Percentiles rank a stretch among this genome's conserved stretches.
Evolutionary conservation across 2,113 vertebrate species (phyloP).

Genomic region (Suricata suricatta): DNA sequence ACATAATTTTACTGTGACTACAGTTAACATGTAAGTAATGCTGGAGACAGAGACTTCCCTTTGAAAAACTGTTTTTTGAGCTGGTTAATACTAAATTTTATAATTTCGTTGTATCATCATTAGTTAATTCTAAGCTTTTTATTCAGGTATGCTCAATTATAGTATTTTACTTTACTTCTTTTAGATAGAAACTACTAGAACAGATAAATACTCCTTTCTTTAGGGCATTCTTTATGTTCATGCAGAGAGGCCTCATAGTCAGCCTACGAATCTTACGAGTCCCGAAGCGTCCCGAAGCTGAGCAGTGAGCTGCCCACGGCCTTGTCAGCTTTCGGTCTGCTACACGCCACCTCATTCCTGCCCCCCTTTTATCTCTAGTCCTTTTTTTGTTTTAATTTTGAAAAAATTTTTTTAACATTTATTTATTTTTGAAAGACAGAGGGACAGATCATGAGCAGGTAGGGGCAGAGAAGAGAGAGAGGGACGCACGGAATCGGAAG

Average conservation of each 20-base stretch:
- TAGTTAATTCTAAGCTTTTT: not conserved
- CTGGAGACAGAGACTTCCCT: not conserved
- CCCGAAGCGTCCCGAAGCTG: not conserved
- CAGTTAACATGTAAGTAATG: not conserved
- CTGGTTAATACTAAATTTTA: not conserved
- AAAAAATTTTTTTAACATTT: no score
- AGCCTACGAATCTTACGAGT: not conserved
- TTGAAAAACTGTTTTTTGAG: not conserved
- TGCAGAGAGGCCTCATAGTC: not conserved
- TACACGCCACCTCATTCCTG: fast-evolving
- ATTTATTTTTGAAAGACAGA: no score
- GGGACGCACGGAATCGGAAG: no score
- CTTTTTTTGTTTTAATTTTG: not conserved
- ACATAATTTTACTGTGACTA: not conserved
- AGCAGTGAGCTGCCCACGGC: not conserved
- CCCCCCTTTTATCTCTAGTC: not conserved
- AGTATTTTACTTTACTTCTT: constrained; percentile 25
- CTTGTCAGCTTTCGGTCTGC: not conserved
- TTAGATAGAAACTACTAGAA: constrained; percentile 19
- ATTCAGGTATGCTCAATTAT: not conserved
- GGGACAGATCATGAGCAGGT: no score
- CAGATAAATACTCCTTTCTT: not conserved
- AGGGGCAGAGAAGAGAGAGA: no score
- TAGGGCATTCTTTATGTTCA: not conserved
- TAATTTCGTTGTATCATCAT: not conserved